Evolutionary conservation across 2,797 vertebrate species (phyloP).

Genomic region (Parotocinclus haroldoi): DNA sequence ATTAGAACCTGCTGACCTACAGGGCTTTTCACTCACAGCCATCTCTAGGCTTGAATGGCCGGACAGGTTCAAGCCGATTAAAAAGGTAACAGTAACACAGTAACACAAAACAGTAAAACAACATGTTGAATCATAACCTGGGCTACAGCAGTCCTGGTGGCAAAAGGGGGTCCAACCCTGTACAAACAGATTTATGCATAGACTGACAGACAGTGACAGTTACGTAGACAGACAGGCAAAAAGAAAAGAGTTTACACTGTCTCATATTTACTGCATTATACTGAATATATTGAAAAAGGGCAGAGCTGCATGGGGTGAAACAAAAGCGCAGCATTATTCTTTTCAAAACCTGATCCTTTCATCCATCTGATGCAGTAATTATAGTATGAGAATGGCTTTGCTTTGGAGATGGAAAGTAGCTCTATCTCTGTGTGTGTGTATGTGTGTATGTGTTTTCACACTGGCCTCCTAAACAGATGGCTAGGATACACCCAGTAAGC

Average conservation of each 20-base stretch:
- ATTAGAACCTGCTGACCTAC: too few species aligned
- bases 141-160: too few species aligned
- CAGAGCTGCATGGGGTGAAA: slow-evolving; percentile 18
- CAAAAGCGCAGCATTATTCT: slow-evolving; percentile 3
- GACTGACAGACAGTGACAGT: not conserved
- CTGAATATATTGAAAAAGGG: slow-evolving; percentile 5
- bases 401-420: slow-evolving; percentile 12
- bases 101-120: too few species aligned
- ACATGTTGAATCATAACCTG: too few species aligned
- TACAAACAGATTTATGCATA: not conserved
- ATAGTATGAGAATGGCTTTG: slow-evolving; percentile 15
- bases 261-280: not conserved
- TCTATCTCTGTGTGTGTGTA: not conserved
- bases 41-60: too few species aligned
- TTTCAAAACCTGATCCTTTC: slow-evolving; percentile 28
- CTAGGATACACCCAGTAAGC: slow-evolving; percentile 18
- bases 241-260: not conserved
- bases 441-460: slow-evolving; percentile 5
- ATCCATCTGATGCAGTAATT: slow-evolving; percentile 26
- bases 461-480: slow-evolving; percentile 34
- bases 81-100: too few species aligned
- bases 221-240: not conserved
- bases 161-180: too few species aligned
- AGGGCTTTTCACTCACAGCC: too few species aligned
- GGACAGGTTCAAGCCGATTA: too few species aligned